Evolutionary conservation across 2,888 invertebrate species (phyloP).

Genomic region (Nephrotoma flavescens): DNA sequence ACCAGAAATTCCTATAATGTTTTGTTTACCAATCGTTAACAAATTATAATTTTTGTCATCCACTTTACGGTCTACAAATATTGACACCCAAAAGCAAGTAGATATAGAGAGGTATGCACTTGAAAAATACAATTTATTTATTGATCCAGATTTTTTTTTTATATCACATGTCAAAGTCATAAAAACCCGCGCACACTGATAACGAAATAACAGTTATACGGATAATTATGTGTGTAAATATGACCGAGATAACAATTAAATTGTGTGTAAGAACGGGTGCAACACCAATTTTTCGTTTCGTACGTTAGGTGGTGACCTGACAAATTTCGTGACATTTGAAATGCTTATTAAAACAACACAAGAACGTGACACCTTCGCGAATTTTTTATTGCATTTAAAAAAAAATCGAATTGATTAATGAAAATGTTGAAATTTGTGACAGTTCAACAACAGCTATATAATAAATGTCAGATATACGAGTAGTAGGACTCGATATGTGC

Average conservation of each 20-base stretch:
- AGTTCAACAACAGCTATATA: not conserved
- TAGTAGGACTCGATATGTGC: not conserved
- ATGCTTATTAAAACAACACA: not conserved
- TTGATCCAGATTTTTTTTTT: not conserved
- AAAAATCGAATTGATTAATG: not conserved
- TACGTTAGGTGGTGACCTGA: not conserved
- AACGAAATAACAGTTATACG: not conserved
- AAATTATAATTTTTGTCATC: not conserved
- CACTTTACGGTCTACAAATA: not conserved
- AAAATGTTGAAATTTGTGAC: not conserved
- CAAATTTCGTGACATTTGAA: not conserved
- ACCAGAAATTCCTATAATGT: no score
- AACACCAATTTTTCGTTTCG: not conserved
- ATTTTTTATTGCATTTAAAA: not conserved
- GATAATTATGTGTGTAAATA: not conserved
- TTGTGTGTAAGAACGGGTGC: not conserved
- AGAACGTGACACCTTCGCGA: not conserved
- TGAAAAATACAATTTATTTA: not conserved
- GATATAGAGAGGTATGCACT: not conserved
- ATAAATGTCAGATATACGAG: not conserved
- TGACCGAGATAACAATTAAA: not conserved
- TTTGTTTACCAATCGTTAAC: no score
- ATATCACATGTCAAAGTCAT: not conserved
- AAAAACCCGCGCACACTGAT: not conserved
- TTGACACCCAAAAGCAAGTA: not conserved